These are phyloP conservation scores for Dendropsophus ebraccatus DNA, from an alignment of 2,113 vertebrate species.

Conservation along the genomic window DNA sequence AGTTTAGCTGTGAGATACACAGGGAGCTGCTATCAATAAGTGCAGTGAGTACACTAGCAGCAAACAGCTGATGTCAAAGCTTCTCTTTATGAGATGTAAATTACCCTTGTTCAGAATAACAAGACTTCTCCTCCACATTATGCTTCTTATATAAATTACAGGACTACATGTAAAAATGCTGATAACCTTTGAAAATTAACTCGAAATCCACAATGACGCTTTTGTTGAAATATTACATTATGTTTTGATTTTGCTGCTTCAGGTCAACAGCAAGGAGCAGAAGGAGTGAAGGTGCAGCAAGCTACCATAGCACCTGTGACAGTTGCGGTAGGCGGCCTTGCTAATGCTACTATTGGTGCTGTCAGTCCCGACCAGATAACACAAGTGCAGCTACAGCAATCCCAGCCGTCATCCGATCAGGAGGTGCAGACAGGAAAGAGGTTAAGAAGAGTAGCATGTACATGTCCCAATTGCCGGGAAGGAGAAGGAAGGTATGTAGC, in stretches of 20 bases:
- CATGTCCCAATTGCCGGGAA: conserved; percentile 97
- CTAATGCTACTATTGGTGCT: conserved; percentile 85
- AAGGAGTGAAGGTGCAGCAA: conserved; percentile 90
- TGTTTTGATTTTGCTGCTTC: conserved; percentile 56
- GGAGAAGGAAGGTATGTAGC: conserved; percentile 90
- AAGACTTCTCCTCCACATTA: too few relatives aligned
- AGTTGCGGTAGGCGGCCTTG: conserved; percentile 89
- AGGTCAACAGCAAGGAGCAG: conserved; percentile 96
- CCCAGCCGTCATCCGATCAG: conserved; percentile 87
- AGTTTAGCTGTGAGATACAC: too few relatives aligned
- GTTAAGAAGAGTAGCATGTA: conserved; percentile 93
- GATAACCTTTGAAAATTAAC: too few relatives aligned
- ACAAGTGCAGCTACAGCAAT: conserved; percentile 89
- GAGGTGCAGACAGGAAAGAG: conserved; percentile 93
- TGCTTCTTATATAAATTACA: too few relatives aligned
- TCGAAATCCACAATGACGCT: neutral
- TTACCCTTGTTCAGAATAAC: too few relatives aligned
- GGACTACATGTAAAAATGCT: too few relatives aligned
- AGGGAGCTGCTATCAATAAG: too few relatives aligned
- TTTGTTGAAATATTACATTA: neutral
- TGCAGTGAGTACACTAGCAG: too few relatives aligned
- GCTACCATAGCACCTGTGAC: conserved; percentile 90
- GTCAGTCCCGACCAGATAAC: conserved; percentile 95
- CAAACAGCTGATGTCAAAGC: too few relatives aligned
- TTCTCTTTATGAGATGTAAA: too few relatives aligned